phyloP scores from a whole-genome alignment of 1,140 invertebrate species.

The Heliconius himera region DNA sequence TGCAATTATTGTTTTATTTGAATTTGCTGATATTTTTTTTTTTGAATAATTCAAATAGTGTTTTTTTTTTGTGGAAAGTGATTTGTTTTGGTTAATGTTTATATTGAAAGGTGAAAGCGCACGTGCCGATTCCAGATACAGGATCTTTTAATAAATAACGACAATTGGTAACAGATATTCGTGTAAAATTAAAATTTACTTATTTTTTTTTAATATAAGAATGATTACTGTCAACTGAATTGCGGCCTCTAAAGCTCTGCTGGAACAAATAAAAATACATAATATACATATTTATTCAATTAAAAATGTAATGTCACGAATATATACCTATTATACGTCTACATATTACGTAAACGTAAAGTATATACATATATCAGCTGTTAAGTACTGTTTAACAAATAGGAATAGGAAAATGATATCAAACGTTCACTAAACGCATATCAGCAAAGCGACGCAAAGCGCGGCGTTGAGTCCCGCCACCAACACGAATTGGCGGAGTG shows the following conservation, averaged over 20 bases:
- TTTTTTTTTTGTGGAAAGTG: constrained; percentile 32
- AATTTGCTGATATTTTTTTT: not conserved
- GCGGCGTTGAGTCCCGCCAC: too few species aligned
- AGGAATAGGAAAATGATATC: too few species aligned
- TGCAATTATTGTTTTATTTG: not conserved
- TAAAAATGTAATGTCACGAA: too few species aligned
- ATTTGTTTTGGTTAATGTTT: constrained; percentile 33
- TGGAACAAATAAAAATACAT: not conserved
- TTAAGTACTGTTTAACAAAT: too few species aligned
- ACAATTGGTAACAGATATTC: not conserved
- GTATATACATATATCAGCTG: too few species aligned
- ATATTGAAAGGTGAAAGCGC: constrained; percentile 38
- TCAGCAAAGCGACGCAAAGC: too few species aligned
- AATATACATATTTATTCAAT: not conserved
- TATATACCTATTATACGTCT: too few species aligned
- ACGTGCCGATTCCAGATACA: constrained; percentile 35
- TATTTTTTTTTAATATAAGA: too few species aligned
- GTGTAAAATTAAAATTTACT: too few species aligned
- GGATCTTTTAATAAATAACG: constrained; percentile 15
- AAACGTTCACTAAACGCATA: too few species aligned
- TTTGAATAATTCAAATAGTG: not conserved
- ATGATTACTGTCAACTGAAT: constrained; percentile 27
- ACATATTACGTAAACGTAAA: too few species aligned
- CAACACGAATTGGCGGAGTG: too few species aligned
- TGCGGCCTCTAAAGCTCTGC: not conserved